Evolutionary conservation across 1,140 invertebrate genomes (phyloP).

Genomic region (Ostrea denselamellosa): DNA sequence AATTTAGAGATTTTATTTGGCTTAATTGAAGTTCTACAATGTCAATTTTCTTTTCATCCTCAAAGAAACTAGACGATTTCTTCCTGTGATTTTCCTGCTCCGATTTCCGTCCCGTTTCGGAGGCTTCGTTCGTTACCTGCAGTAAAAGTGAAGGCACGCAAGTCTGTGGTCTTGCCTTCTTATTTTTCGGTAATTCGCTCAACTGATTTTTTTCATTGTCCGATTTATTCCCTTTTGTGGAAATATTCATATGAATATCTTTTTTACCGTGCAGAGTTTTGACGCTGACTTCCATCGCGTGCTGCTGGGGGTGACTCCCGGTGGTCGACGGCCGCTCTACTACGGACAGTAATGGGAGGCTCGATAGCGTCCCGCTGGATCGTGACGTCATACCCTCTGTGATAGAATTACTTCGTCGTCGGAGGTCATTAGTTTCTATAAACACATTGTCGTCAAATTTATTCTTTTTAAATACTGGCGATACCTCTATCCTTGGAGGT

Average conservation of each 20-base stretch:
- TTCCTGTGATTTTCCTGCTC: neutral
- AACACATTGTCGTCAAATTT: constrained; percentile 53
- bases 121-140: neutral
- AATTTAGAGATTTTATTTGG: constrained; percentile 52
- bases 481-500: neutral
- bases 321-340: constrained; percentile 49
- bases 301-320: constrained; percentile 23
- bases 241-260: neutral
- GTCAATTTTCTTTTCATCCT: constrained; percentile 56
- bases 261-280: neutral
- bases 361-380: neutral
- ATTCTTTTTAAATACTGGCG: neutral
- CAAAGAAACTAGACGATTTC: constrained; percentile 57
- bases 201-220: neutral
- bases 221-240: neutral
- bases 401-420: constrained; percentile 48
- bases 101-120: neutral
- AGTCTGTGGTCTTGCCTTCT: neutral
- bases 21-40: constrained; percentile 53
- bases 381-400: constrained; percentile 36
- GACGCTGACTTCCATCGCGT: neutral
- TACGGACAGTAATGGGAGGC: neutral
- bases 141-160: neutral
- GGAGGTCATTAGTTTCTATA: constrained; percentile 40
- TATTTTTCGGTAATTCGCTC: neutral